A percentile compares a stretch with the other conserved stretches of the same genome.
phyloP scores from a whole-genome alignment of 2,797 vertebrate species.

The Danio albolineatus region DNA sequence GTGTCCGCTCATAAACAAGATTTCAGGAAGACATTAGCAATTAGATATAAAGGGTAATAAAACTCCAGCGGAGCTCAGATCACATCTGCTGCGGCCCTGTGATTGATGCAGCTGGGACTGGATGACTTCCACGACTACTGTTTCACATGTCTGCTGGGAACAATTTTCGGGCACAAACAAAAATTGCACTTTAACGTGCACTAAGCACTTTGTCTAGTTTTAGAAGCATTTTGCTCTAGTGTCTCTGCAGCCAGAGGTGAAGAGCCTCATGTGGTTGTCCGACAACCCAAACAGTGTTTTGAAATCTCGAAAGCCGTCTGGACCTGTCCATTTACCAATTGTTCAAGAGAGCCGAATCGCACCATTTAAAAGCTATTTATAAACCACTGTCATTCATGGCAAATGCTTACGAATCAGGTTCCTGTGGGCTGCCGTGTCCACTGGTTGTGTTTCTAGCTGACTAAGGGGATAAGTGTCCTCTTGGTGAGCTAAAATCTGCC shows the following conservation, averaged over 20 bases:
- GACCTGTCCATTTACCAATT: slow-evolving; percentile 14
- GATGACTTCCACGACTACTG: slow-evolving; percentile 45
- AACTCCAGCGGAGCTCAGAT: slow-evolving; percentile 4
- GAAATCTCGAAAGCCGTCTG: slow-evolving; percentile 9
- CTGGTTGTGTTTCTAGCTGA: slow-evolving; percentile 48
- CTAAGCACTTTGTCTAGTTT: slow-evolving; percentile 14
- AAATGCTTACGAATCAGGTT: slow-evolving; percentile 47
- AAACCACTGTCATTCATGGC: slow-evolving; percentile 38
- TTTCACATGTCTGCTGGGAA: slow-evolving; percentile 27
- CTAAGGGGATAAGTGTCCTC: slow-evolving; percentile 30
- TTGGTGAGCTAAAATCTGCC: slow-evolving; percentile 37
- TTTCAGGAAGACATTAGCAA: slow-evolving; percentile 5
- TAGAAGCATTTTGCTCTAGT: slow-evolving; percentile 15
- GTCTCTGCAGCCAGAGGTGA: slow-evolving; percentile 17
- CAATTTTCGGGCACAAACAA: slow-evolving; percentile 17
- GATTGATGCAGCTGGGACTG: slow-evolving; percentile 59
- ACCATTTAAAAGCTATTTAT: slow-evolving; percentile 42
- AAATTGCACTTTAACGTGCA: slow-evolving; percentile 27
- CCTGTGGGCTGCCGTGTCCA: slow-evolving; percentile 12
- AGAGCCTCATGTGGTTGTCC: neutral
- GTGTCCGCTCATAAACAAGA: slow-evolving; percentile 14
- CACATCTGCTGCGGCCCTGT: neutral
- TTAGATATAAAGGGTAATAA: slow-evolving; percentile 31
- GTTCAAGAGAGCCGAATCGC: slow-evolving; percentile 26
- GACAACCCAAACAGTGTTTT: neutral